phyloP scores from a whole-genome alignment of 1,140 invertebrate species.

The Drosophila miranda region DNA sequence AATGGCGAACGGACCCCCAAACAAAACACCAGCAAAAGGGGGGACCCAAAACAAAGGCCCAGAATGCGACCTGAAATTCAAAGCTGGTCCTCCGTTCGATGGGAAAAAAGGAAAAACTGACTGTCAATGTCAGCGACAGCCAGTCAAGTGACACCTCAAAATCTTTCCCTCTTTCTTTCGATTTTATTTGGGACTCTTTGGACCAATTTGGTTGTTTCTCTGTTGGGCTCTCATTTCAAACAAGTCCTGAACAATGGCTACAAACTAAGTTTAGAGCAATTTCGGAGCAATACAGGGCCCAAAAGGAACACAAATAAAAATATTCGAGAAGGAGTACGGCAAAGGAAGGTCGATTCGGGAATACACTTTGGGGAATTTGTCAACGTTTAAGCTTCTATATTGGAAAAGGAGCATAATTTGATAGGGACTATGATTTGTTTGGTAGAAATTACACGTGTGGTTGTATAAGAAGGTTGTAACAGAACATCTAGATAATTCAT shows the following conservation, averaged over 20 bases:
- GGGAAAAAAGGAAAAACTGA: constrained; percentile 43
- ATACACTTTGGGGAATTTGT: too few relatives aligned
- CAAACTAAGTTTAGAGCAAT: constrained; percentile 22
- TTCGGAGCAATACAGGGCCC: constrained; percentile 14
- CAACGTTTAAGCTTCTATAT: too few relatives aligned
- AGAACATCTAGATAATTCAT: too few relatives aligned
- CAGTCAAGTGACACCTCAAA: constrained; percentile 48
- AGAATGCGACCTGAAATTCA: constrained; percentile 36
- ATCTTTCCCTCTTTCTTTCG: constrained; percentile 34
- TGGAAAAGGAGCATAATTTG: too few relatives aligned
- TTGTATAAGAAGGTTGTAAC: too few relatives aligned
- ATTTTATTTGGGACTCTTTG: constrained; percentile 34
- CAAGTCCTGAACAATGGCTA: constrained; percentile 27
- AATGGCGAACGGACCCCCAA: constrained; percentile 28
- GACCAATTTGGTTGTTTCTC: constrained; percentile 8
- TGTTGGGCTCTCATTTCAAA: constrained; percentile 34
- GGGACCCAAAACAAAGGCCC: background rate
- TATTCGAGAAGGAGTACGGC: background rate
- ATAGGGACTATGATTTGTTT: too few relatives aligned
- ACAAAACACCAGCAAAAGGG: too few relatives aligned
- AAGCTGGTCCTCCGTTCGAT: constrained; percentile 10
- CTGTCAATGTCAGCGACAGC: constrained; percentile 43
- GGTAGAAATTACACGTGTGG: too few relatives aligned
- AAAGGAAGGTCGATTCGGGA: too few relatives aligned
- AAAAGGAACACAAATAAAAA: background rate